phyloP scores from a whole-genome alignment of 2,888 invertebrate genomes.

The Ormyrus pomaceus region DNA sequence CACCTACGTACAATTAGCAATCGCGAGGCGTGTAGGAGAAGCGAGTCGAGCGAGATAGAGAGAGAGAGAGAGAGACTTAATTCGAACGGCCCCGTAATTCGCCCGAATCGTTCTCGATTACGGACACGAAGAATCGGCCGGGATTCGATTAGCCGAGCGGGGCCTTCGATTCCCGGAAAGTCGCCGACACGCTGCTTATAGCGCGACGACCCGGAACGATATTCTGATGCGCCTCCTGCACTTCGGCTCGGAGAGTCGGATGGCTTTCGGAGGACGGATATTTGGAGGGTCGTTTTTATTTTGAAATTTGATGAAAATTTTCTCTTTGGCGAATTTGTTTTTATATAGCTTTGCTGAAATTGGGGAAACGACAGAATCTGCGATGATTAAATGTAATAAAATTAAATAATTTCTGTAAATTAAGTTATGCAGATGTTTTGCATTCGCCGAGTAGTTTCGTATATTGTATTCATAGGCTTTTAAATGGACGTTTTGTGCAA shows the following conservation, averaged over 20 bases:
- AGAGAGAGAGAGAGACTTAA: conserved; percentile 61
- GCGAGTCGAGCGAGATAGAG: not conserved
- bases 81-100: conserved; percentile 66
- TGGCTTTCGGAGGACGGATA: no score
- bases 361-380: no score
- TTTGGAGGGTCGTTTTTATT: no score
- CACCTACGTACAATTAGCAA: conserved; percentile 62
- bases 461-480: not conserved
- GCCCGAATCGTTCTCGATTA: conserved; percentile 65
- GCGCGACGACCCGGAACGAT: conserved; percentile 1
- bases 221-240: not conserved
- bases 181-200: not conserved
- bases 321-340: no score
- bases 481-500: not conserved
- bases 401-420: no score
- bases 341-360: no score
- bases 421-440: no score
- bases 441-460: not conserved
- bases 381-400: no score
- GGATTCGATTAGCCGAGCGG: conserved; percentile 46
- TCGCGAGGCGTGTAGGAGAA: conserved; percentile 55
- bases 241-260: no score
- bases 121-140: conserved; percentile 53
- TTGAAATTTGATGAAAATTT: no score
- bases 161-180: no score